phyloP scores from a whole-genome alignment of 1,140 invertebrate species.

The Hypothenemus hampei region DNA sequence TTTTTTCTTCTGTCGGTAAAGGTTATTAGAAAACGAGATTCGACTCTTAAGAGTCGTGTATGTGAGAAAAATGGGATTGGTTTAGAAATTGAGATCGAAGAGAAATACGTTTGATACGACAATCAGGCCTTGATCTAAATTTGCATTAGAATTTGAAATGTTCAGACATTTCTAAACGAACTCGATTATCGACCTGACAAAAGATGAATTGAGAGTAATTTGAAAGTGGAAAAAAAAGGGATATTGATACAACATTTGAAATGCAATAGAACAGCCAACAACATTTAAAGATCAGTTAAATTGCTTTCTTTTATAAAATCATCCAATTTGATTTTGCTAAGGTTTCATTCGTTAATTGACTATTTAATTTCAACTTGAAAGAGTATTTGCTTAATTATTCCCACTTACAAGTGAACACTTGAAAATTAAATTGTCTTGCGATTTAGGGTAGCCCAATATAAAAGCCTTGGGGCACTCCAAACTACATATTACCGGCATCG shows the following conservation, averaged over 20 bases:
- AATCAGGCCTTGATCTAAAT: conserved; percentile 18
- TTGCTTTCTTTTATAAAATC: too few species aligned
- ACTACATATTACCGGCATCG: conserved; percentile 27
- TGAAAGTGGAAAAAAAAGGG: too few species aligned
- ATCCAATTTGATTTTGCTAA: too few species aligned
- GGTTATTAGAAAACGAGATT: conserved; percentile 19
- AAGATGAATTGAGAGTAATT: too few species aligned
- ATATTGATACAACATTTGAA: too few species aligned
- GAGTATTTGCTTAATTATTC: background rate
- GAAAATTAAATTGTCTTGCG: background rate
- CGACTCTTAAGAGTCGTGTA: background rate
- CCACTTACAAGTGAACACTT: conserved; percentile 3
- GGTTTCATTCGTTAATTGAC: too few species aligned
- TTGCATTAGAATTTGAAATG: background rate
- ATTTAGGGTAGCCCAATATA: conserved; percentile 13
- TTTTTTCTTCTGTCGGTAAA: conserved; percentile 14
- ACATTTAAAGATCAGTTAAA: too few species aligned
- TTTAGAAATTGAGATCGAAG: conserved; percentile 17
- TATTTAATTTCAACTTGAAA: background rate
- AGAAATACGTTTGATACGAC: conserved; percentile 6
- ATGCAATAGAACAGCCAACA: too few species aligned
- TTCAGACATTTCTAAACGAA: background rate
- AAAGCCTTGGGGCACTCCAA: conserved; percentile 31
- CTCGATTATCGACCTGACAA: too few species aligned
- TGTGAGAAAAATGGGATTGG: conserved; percentile 17